These are phyloP conservation scores for Ditylenchus dipsaci DNA, from an alignment of 1,140 invertebrate genomes.

Conservation along the genomic window DNA sequence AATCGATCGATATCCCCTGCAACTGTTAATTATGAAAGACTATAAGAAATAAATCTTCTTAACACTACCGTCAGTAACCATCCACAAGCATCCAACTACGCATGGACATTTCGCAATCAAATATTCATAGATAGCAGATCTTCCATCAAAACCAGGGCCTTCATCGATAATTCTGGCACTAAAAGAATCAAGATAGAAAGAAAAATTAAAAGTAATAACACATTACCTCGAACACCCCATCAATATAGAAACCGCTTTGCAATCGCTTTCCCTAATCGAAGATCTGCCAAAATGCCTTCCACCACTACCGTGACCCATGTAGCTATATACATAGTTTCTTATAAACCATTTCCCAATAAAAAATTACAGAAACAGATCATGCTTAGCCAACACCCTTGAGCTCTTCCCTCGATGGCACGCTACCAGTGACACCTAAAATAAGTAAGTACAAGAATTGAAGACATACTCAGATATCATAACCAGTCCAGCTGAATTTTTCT, in stretches of 20 bases:
- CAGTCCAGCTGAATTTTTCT: constrained; percentile 34
- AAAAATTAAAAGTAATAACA: not conserved
- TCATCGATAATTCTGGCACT: constrained; percentile 42
- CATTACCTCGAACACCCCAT: constrained; percentile 53
- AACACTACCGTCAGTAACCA: constrained; percentile 42
- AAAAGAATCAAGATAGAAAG: constrained; percentile 20
- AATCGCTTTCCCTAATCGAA: constrained; percentile 31
- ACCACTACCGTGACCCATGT: constrained; percentile 51
- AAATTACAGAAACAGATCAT: constrained; percentile 51
- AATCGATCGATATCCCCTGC: constrained; percentile 28
- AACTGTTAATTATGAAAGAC: not conserved
- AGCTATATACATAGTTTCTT: constrained; percentile 32
- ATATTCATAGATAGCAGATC: constrained; percentile 45
- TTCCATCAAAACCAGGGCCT: constrained; percentile 46
- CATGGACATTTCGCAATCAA: constrained; percentile 43
- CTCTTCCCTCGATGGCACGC: constrained; percentile 27
- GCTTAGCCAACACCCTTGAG: constrained; percentile 27
- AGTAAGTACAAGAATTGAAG: no score
- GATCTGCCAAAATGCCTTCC: constrained; percentile 31
- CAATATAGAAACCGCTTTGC: constrained; percentile 45
- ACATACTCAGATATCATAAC: no score
- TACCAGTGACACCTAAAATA: constrained; percentile 27
- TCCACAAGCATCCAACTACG: constrained; percentile 53
- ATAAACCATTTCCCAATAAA: not conserved
- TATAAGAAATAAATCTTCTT: not conserved